Conservation (phyloP, 2,113 vertebrate species). For the Callorhinus ursinus region DNA sequence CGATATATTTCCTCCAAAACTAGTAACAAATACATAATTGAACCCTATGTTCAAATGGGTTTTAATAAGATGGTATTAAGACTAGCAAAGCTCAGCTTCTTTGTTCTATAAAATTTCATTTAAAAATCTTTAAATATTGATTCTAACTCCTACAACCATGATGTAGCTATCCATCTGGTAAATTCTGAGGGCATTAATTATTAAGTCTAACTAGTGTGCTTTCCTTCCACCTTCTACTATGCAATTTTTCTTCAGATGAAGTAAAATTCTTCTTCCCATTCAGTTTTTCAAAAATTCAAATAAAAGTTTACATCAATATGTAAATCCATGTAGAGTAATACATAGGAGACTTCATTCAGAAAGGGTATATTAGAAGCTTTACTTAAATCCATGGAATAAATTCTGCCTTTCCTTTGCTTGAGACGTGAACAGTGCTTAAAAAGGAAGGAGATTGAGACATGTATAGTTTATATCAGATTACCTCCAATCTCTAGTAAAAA, state of each 20-base stretch:
- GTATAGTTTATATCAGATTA: not conserved
- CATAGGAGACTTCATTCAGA: not conserved
- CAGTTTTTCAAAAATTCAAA: conserved; percentile 18
- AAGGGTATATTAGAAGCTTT: not conserved
- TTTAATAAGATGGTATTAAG: conserved; percentile 17
- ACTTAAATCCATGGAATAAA: conserved; percentile 2
- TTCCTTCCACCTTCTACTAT: not conserved
- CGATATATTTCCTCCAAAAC: not conserved
- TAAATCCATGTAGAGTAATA: not conserved
- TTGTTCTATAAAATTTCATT: not conserved
- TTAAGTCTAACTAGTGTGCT: not conserved
- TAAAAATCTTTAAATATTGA: not conserved
- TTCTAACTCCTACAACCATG: not conserved
- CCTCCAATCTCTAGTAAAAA: not conserved
- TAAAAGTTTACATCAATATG: not conserved
- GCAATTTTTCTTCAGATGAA: not conserved
- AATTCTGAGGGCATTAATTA: not conserved
- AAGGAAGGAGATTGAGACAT: not conserved
- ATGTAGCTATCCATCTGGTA: not conserved
- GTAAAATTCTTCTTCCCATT: not conserved
- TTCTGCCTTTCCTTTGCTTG: not conserved
- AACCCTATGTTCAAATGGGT: not conserved
- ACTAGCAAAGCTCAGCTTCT: not conserved
- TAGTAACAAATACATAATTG: conserved; percentile 8
- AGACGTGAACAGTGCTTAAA: not conserved